Evolutionary conservation across 2,113 vertebrate species (phyloP).

Genomic region (Bubo blakistoni): DNA sequence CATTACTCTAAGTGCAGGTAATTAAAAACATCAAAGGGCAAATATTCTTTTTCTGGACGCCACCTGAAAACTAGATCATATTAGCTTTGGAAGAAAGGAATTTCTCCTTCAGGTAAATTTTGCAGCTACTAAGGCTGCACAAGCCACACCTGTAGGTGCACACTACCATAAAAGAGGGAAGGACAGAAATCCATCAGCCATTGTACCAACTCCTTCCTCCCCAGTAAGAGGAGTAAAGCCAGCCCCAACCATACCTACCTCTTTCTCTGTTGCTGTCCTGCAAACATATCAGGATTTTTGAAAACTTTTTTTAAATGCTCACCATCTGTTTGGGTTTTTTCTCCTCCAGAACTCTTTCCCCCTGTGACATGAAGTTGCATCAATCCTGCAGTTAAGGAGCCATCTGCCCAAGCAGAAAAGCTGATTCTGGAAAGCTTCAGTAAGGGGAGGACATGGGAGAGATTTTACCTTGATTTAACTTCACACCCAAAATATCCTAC

Average conservation of each 20-base stretch:
- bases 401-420: not conserved
- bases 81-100: constrained; percentile 27
- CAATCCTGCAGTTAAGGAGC: not conserved
- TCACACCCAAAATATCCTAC: not conserved
- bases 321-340: not conserved
- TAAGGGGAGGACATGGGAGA: not conserved
- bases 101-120: constrained; percentile 44
- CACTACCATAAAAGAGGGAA: not conserved
- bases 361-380: not conserved
- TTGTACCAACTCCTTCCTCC: not conserved
- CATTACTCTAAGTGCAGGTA: not conserved
- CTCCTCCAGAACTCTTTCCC: not conserved
- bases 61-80: not conserved
- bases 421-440: not conserved
- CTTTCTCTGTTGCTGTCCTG: not conserved
- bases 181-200: not conserved
- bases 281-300: not conserved
- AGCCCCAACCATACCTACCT: not conserved
- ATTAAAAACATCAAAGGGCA: constrained; percentile 38
- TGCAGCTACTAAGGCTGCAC: not conserved
- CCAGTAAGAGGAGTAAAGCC: not conserved
- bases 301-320: not conserved
- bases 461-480: not conserved
- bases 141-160: not conserved
- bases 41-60: not conserved